Percentiles rank a stretch among this genome's conserved stretches.
Conservation (phyloP, 1,140 invertebrate species). For the Drosophila erecta region DNA sequence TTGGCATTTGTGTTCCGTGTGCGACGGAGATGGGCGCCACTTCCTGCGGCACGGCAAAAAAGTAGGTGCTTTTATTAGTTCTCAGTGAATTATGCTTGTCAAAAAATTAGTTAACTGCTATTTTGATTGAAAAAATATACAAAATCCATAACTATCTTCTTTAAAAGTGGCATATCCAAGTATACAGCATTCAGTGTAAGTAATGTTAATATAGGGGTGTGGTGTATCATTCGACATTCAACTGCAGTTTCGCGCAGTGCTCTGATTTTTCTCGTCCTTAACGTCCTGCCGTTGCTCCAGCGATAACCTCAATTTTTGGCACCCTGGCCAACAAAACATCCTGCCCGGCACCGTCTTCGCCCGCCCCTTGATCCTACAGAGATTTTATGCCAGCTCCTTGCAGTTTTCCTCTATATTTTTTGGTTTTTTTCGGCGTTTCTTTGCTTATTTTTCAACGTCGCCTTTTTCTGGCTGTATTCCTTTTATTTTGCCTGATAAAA, state of each 20-base stretch:
- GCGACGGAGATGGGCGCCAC: slow-evolving; percentile 7
- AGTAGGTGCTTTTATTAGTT: not conserved
- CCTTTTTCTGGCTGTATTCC: slow-evolving; percentile 11
- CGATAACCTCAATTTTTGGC: slow-evolving; percentile 82
- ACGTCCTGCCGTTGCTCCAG: slow-evolving; percentile 49
- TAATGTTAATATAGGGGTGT: not conserved
- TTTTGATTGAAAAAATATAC: not conserved
- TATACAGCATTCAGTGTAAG: too few species aligned
- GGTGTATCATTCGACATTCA: too few species aligned
- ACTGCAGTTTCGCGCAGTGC: slow-evolving; percentile 1
- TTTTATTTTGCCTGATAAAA: slow-evolving; percentile 69
- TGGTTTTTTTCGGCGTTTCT: slow-evolving; percentile 1
- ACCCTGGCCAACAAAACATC: slow-evolving; percentile 78
- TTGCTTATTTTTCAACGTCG: slow-evolving; percentile 3
- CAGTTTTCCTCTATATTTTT: slow-evolving; percentile 43
- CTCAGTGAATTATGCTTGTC: not conserved
- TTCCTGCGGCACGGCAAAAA: not conserved
- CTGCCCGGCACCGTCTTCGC: not conserved
- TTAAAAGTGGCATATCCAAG: too few species aligned
- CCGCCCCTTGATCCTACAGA: slow-evolving; percentile 23
- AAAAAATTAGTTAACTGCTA: not conserved
- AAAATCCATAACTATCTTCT: too few species aligned
- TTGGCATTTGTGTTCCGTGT: slow-evolving; percentile 25
- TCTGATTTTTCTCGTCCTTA: slow-evolving; percentile 21
- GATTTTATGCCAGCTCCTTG: slow-evolving; percentile 74